Evolutionary conservation across 64 coral and sea anemone genomes (phyloP), one percentile per base, ranked within the genome.

Genomic region (Stichodactyla mertensii): DNA sequence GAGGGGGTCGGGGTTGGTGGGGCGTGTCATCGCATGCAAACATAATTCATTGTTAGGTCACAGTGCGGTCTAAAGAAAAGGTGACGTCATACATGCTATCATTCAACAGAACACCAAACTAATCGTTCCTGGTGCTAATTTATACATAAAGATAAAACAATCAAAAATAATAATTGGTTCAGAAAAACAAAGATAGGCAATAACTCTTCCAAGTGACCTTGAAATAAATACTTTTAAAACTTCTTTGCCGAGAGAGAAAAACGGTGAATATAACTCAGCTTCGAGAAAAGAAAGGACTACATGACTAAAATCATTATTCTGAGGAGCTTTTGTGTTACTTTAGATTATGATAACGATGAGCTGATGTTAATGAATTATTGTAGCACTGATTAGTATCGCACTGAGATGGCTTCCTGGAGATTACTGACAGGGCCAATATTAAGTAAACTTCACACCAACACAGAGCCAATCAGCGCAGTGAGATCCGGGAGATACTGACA

Each of bases 271-370:
- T 23, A 28, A n/a, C 16, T 28, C 23, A 12, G 12, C 36, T 27
- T 10, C 7, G 12, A 74, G 24, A 27, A 74, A 23, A 28, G 27
- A 12, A 10, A 27, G 24, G 69, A 74, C 0, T 9, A 7, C 22
- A 31, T 4, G 27, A 74, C 0, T 27, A 4, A 31, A 13, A 26
- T 11, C 12, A 74, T 74, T 74, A 74, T 74, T 74, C 69, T 74
- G 69, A 74, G 69, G 69, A 74, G 69, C 69, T 13, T 74, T 74
- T 23, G n/a, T 74, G 26, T 74, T 74, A 74, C 24, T 74, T 23
- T 74, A 31, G 4, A 74, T 74, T 74, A 74, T 27, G 24, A 10
- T 11, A 23, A 74, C 20, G 24, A 74, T 74, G 11, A 74, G 69
- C 24, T 74, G 69, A 74, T 27, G 69, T 74, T 74, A 74, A 74